Percentiles rank a stretch among this genome's conserved stretches.
Evolutionary conservation across 92 coral and sea anemone species (phyloP).

Genomic region (Diadumene lineata): DNA sequence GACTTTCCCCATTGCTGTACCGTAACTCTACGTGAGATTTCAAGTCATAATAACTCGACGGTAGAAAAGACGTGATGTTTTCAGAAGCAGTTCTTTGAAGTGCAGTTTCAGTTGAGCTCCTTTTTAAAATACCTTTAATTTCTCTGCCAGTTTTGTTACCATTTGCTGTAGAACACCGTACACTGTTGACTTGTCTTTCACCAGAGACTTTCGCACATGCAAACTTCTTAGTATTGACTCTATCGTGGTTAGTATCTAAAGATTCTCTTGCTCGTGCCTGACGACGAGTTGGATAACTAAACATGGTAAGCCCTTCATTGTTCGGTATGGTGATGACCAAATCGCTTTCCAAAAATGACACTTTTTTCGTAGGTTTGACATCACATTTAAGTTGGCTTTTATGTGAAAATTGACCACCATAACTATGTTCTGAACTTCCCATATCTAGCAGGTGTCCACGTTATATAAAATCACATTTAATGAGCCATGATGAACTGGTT

Average conservation of each 20-base stretch:
- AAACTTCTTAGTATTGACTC: not conserved
- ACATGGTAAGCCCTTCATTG: conserved; percentile 2
- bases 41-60: not conserved
- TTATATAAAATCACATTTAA: conserved; percentile 4
- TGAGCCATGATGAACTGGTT: not conserved
- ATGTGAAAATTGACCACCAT: not conserved
- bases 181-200: not conserved
- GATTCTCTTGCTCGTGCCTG: not conserved
- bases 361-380: conserved; percentile 12
- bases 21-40: not conserved
- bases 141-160: not conserved
- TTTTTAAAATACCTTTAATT: conserved; percentile 27
- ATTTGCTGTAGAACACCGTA: not conserved
- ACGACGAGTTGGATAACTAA: not conserved
- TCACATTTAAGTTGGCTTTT: not conserved
- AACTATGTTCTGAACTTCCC: not conserved
- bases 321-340: conserved; percentile 25
- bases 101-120: conserved; percentile 10
- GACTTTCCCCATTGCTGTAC: not conserved
- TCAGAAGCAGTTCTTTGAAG: conserved; percentile 11
- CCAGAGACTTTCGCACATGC: not conserved
- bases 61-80: not conserved
- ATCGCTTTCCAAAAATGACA: conserved; percentile 36
- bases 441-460: not conserved
- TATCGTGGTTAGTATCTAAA: too few species aligned